Evolutionary conservation across 2,113 vertebrate genomes (phyloP).

Genomic region (Oncorhynchus tshawytscha): DNA sequence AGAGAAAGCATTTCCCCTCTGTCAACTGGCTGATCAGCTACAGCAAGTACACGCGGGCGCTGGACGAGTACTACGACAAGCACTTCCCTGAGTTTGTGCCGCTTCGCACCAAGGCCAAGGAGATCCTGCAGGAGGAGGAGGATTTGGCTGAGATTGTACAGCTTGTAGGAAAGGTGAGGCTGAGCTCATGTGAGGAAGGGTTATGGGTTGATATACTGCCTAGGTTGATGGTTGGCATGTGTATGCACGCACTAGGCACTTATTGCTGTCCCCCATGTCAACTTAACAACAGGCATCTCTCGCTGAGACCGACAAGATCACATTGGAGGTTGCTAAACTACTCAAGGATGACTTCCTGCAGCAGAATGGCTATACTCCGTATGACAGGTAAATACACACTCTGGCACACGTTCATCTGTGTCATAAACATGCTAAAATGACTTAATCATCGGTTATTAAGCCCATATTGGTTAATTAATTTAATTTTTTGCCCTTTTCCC

Average conservation of each 20-base stretch:
- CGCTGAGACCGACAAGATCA: constrained; percentile 97
- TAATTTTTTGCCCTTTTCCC: not conserved
- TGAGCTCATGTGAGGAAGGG: constrained; percentile 23
- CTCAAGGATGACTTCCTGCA: constrained; percentile 98
- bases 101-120: constrained; percentile 93
- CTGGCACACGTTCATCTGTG: no score
- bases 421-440: not conserved
- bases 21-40: constrained; percentile 99
- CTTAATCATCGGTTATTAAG: not conserved
- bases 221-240: no score
- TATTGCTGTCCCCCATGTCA: constrained; percentile 1
- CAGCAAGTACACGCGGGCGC: constrained; percentile 92
- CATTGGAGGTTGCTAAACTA: constrained; percentile 95
- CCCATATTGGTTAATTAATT: not conserved
- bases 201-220: no score
- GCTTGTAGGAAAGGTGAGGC: constrained; percentile 90
- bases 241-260: no score
- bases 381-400: constrained; percentile 82
- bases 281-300: constrained; percentile 83
- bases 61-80: constrained; percentile 96
- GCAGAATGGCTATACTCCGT: constrained; percentile 95
- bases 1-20: constrained; percentile 96
- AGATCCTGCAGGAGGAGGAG: constrained; percentile 97
- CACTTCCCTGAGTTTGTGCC: constrained; percentile 95
- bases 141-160: constrained; percentile 97